Evolutionary conservation across 2,113 vertebrate species (phyloP).

Genomic region (Pavo muticus): DNA sequence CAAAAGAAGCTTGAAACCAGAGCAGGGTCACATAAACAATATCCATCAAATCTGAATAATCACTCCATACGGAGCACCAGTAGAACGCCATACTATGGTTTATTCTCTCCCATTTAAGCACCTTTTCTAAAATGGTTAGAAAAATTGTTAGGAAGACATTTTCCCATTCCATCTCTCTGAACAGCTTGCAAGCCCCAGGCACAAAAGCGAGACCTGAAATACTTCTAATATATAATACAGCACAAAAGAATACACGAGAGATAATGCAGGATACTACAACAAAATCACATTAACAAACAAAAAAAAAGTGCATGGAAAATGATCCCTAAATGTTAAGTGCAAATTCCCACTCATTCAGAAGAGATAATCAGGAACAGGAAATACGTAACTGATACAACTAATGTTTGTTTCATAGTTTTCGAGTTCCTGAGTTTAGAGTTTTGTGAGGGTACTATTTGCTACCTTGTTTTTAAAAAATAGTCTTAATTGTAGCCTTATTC

Average conservation of each 20-base stretch:
- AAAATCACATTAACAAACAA: background rate
- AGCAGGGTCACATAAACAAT: background rate
- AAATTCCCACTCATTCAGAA: background rate
- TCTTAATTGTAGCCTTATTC: background rate
- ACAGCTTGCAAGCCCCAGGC: fast-evolving
- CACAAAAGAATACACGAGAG: background rate
- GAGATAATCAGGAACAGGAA: background rate
- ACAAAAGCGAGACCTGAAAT: background rate
- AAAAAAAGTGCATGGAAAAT: background rate
- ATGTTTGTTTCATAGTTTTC: background rate
- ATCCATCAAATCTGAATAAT: background rate
- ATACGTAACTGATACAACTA: background rate
- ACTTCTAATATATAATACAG: background rate
- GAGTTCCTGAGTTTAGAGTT: background rate
- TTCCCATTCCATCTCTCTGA: background rate
- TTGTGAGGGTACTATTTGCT: background rate
- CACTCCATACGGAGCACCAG: background rate
- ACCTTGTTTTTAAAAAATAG: background rate
- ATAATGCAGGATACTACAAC: background rate
- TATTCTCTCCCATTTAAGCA: background rate
- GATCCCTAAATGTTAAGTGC: background rate
- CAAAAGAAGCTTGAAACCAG: background rate
- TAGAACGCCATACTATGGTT: background rate
- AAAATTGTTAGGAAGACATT: background rate
- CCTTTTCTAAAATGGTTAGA: background rate